phyloP scores from a whole-genome alignment of 2,888 invertebrate genomes.

The Apotomis capreana region DNA sequence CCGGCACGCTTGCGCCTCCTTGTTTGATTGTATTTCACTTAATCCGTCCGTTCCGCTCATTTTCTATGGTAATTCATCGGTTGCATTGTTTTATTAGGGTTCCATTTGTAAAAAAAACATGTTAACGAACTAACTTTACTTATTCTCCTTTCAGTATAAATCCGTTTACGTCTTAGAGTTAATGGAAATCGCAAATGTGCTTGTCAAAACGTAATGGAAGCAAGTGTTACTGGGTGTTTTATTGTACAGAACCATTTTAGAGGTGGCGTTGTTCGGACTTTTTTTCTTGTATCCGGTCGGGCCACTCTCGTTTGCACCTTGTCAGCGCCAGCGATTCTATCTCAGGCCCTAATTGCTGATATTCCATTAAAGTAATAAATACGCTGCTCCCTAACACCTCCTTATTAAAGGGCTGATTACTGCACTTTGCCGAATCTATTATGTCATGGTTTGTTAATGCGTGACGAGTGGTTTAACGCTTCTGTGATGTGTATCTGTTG shows the following conservation, averaged over 20 bases:
- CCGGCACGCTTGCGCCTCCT: slow-evolving; percentile 66
- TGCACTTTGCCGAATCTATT: slow-evolving; percentile 75
- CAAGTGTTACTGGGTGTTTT: slow-evolving; percentile 9
- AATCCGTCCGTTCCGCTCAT: slow-evolving; percentile 79
- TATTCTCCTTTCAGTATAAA: slow-evolving; percentile 4
- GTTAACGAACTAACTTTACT: slow-evolving; percentile 7
- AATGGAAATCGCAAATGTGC: slow-evolving; percentile 28
- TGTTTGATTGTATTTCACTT: slow-evolving; percentile 80
- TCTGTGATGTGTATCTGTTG: slow-evolving; percentile 62
- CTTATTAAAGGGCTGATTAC: slow-evolving; percentile 75
- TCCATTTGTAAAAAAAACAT: slow-evolving; percentile 44
- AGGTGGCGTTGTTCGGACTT: slow-evolving; percentile 1
- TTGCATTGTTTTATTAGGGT: slow-evolving; percentile 77
- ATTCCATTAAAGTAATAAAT: slow-evolving; percentile 82
- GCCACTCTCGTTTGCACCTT: slow-evolving; percentile 82
- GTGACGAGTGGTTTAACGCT: slow-evolving; percentile 68
- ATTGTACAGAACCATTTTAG: slow-evolving; percentile 36
- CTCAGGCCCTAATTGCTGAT: slow-evolving; percentile 79
- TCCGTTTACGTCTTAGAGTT: slow-evolving; percentile 15
- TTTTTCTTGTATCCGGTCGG: slow-evolving; percentile 66
- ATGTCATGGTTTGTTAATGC: slow-evolving; percentile 73
- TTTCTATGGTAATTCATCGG: slow-evolving; percentile 79
- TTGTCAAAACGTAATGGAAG: slow-evolving; percentile 23
- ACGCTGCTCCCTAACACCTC: slow-evolving; percentile 76
- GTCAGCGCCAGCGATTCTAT: slow-evolving; percentile 81